A percentile compares a stretch with the other conserved stretches of the same genome.
These are phyloP conservation scores for Theonella swinhoei DNA, from an alignment of 37 sponge, comb jelly and placozoan genomes.

Conservation along the genomic window DNA sequence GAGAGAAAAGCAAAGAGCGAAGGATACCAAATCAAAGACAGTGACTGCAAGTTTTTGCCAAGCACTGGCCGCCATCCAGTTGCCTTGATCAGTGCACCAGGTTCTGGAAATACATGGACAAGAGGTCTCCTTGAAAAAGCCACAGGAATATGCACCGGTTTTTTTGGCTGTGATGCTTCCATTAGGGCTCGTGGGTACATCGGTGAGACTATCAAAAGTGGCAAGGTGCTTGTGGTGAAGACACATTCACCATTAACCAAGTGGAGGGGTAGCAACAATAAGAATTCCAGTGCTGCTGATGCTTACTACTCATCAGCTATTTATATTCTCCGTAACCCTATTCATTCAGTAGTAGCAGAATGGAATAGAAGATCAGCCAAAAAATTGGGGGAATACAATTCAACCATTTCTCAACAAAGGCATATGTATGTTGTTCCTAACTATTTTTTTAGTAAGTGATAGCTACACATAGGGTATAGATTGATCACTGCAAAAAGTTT, in stretches of 20 bases:
- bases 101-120: constrained; percentile 72
- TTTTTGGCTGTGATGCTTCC: constrained; percentile 43
- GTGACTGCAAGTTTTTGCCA: background rate
- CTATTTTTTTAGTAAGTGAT: constrained; percentile 18
- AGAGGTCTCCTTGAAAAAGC: constrained; percentile 48
- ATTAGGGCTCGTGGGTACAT: constrained; percentile 30
- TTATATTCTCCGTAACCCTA: constrained; percentile 53
- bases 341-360: constrained; percentile 48
- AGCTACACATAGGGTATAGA: too few relatives aligned
- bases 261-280: constrained; percentile 20
- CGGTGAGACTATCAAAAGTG: constrained; percentile 43
- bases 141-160: constrained; percentile 64
- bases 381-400: background rate
- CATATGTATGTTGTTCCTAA: background rate
- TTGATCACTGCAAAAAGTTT: too few relatives aligned
- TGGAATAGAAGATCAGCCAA: constrained; percentile 36
- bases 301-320: constrained; percentile 41
- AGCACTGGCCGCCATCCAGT: constrained; percentile 23
- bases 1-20: background rate
- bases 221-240: constrained; percentile 52
- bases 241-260: constrained; percentile 24
- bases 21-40: background rate
- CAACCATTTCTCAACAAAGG: background rate
- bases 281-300: background rate
- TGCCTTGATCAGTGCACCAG: constrained; percentile 55